Evolutionary conservation across 2,888 invertebrate species (phyloP).

Genomic region (Luffia ferchaultella): DNA sequence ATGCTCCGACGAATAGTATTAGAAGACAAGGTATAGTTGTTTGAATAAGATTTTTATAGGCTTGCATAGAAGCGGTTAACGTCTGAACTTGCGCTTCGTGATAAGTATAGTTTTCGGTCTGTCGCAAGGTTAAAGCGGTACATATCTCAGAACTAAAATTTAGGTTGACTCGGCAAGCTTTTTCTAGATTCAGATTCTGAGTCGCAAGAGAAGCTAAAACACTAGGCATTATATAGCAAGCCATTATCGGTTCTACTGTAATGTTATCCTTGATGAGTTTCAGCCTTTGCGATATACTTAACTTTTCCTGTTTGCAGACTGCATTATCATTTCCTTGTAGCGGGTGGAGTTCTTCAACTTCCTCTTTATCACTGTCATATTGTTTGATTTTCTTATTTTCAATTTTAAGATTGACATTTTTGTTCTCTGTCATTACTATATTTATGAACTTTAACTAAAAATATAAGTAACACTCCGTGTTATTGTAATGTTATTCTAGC

Average conservation of each 20-base stretch:
- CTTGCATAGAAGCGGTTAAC: constrained; percentile 77
- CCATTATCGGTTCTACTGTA: constrained; percentile 75
- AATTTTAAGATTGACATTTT: constrained; percentile 6
- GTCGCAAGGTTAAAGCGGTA: constrained; percentile 74
- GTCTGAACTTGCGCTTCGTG: constrained; percentile 73
- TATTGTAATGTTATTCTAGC: too few species aligned
- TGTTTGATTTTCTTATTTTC: constrained; percentile 15
- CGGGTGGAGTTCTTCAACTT: constrained; percentile 32
- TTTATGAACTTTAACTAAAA: too few species aligned
- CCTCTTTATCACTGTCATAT: constrained; percentile 20
- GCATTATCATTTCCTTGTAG: constrained; percentile 16
- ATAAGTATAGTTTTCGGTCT: constrained; percentile 68
- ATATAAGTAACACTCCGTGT: too few species aligned
- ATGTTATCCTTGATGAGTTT: constrained; percentile 57
- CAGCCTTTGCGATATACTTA: constrained; percentile 33
- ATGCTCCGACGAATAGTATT: constrained; percentile 84
- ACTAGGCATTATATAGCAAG: constrained; percentile 73
- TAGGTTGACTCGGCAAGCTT: constrained; percentile 85
- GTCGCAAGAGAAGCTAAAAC: constrained; percentile 77
- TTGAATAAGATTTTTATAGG: constrained; percentile 86
- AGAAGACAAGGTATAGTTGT: constrained; percentile 82
- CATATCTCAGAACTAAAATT: constrained; percentile 75
- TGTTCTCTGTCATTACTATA: neutral
- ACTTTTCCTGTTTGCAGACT: constrained; percentile 19
- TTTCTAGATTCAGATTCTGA: constrained; percentile 83